Conservation (phyloP, 1,140 invertebrate species). For the Drosophila melanogaster region DNA sequence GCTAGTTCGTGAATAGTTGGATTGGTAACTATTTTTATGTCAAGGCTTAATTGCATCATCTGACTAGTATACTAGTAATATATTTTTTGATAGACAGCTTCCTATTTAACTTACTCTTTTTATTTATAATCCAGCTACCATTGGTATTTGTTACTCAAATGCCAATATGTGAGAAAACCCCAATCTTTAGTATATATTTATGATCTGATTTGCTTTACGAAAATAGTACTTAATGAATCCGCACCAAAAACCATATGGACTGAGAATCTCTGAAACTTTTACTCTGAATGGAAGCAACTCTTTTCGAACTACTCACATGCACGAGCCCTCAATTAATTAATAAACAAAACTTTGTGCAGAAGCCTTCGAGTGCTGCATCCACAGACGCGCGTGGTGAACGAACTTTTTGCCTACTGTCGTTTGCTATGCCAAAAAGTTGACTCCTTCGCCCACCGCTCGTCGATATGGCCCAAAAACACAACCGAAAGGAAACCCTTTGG, state of each 20-base stretch:
- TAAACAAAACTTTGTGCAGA: constrained; percentile 73
- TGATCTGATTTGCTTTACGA: too few relatives aligned
- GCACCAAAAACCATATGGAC: neutral
- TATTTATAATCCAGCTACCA: too few relatives aligned
- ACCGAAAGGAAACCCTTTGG: constrained; percentile 27
- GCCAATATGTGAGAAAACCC: too few relatives aligned
- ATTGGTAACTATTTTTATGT: neutral
- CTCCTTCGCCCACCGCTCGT: neutral
- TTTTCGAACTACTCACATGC: constrained; percentile 32
- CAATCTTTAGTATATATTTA: too few relatives aligned
- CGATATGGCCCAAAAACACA: constrained; percentile 1
- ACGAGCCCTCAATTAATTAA: constrained; percentile 77
- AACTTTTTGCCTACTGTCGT: constrained; percentile 51
- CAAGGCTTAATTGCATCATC: neutral
- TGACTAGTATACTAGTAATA: too few relatives aligned
- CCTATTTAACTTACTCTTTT: too few relatives aligned
- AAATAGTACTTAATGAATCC: too few relatives aligned
- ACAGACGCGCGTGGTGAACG: constrained; percentile 2
- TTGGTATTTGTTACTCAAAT: too few relatives aligned
- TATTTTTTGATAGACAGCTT: too few relatives aligned
- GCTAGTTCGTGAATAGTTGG: neutral
- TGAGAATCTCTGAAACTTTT: constrained; percentile 2
- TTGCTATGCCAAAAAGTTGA: constrained; percentile 57
- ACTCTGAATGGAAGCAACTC: constrained; percentile 1
- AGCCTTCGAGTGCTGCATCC: constrained; percentile 34